These are phyloP conservation scores for Halocynthia roretzi DNA, from an alignment of 23 tunicate species.

Conservation along the genomic window DNA sequence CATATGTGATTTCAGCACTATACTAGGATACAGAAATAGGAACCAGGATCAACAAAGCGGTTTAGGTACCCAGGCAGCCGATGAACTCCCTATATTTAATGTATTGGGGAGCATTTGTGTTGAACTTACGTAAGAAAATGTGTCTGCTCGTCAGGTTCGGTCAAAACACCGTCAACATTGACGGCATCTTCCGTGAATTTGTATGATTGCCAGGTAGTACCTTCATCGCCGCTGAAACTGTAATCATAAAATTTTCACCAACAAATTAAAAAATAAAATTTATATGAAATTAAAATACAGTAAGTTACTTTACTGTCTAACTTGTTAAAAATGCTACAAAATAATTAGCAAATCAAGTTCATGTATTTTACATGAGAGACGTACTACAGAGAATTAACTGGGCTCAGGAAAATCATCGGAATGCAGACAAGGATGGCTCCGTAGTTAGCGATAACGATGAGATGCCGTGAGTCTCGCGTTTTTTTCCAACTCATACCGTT, in stretches of 20 bases:
- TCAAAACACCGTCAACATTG: slow-evolving; percentile 77
- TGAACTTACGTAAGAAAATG: slow-evolving; percentile 72
- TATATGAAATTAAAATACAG: no score
- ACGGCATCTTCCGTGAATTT: slow-evolving; percentile 14
- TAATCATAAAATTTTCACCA: background rate
- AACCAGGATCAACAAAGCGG: no score
- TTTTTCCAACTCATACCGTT: slow-evolving; percentile 57
- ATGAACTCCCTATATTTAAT: no score
- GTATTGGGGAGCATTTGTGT: no score
- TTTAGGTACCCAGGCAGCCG: no score
- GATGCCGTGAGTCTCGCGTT: slow-evolving; percentile 31
- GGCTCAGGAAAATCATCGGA: slow-evolving; percentile 61
- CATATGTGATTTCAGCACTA: no score
- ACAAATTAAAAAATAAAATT: no score
- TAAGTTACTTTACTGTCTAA: no score
- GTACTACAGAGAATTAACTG: slow-evolving; percentile 42
- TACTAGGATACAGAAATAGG: no score
- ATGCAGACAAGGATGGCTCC: slow-evolving; percentile 78
- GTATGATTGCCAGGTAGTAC: slow-evolving; percentile 31
- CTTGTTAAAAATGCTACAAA: no score
- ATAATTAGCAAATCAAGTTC: no score
- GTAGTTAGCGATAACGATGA: slow-evolving; percentile 64
- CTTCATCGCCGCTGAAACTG: slow-evolving; percentile 78
- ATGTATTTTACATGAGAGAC: slow-evolving; percentile 3
- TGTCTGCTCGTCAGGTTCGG: slow-evolving; percentile 84